Percentiles rank a stretch among this genome's conserved stretches.
Conservation (phyloP, 1,140 invertebrate genomes). For the Carcinoscorpius rotundicauda region DNA sequence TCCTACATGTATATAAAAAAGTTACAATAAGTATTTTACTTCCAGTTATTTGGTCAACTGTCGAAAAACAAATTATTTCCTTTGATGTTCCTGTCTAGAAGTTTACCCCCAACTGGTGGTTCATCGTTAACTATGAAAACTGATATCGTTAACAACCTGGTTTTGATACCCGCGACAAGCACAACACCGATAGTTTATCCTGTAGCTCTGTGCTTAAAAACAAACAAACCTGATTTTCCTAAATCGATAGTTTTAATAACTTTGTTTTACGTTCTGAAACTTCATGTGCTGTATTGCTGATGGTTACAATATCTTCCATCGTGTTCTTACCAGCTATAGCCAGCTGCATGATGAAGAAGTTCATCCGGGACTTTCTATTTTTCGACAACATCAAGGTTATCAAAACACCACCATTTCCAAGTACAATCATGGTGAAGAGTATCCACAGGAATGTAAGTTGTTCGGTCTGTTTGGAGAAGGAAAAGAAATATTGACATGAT, state of each 20-base stretch:
- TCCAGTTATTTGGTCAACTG: too few relatives aligned
- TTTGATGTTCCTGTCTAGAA: too few relatives aligned
- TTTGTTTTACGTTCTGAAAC: background rate
- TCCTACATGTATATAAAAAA: too few relatives aligned
- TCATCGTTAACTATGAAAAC: too few relatives aligned
- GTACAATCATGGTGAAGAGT: constrained; percentile 71
- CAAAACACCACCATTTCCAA: constrained; percentile 76
- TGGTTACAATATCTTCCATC: background rate
- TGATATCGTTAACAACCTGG: too few relatives aligned
- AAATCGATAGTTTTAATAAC: background rate
- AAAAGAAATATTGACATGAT: constrained; percentile 3
- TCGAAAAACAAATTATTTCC: too few relatives aligned
- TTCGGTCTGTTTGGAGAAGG: constrained; percentile 55
- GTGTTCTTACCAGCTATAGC: constrained; percentile 63
- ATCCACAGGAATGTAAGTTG: constrained; percentile 80
- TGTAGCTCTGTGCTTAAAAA: background rate
- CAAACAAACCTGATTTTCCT: background rate
- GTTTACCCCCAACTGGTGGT: too few relatives aligned
- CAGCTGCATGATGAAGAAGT: constrained; percentile 91
- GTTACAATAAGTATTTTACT: too few relatives aligned
- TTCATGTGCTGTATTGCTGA: background rate
- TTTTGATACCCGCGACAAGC: too few relatives aligned
- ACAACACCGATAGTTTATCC: too few relatives aligned
- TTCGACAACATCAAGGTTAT: constrained; percentile 69
- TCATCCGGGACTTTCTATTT: constrained; percentile 77